Evolutionary conservation across 2,888 invertebrate genomes (phyloP).

Genomic region (Sicus ferrugineus): DNA sequence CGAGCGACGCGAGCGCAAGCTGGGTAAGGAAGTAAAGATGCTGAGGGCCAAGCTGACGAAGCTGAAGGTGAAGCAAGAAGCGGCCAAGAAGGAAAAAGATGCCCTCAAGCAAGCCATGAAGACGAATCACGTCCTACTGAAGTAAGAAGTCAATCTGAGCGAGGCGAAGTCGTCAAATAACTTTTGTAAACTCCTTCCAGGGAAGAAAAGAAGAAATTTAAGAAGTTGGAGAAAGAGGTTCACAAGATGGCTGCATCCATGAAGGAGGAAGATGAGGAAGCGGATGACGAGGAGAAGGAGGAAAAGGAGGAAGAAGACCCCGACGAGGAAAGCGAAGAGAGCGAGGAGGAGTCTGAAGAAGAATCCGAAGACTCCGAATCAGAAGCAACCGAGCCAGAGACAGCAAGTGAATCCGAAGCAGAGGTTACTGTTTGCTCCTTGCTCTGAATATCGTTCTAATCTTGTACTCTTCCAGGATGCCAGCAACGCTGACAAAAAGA

Average conservation of each 20-base stretch:
- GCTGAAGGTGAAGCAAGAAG: constrained; percentile 72
- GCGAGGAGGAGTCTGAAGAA: constrained; percentile 62
- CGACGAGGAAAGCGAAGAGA: constrained; percentile 59
- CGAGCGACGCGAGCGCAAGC: constrained; percentile 75
- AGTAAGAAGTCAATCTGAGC: constrained; percentile 65
- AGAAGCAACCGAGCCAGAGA: constrained; percentile 66
- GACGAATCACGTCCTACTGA: constrained; percentile 79
- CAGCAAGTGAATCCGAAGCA: constrained; percentile 70
- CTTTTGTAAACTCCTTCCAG: constrained; percentile 57
- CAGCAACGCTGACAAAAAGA: constrained; percentile 72
- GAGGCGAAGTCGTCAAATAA: no score
- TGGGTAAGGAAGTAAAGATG: constrained; percentile 65
- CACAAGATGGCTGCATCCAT: constrained; percentile 90
- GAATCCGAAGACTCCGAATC: constrained; percentile 72
- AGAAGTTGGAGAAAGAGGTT: constrained; percentile 84
- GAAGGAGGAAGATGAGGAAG: constrained; percentile 80
- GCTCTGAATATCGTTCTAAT: neutral
- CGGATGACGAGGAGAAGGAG: constrained; percentile 74
- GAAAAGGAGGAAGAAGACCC: constrained; percentile 66
- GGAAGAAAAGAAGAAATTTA: constrained; percentile 84
- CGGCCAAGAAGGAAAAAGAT: constrained; percentile 80
- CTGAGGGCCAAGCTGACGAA: constrained; percentile 66
- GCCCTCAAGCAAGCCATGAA: constrained; percentile 82
- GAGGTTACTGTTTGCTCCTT: constrained; percentile 65
- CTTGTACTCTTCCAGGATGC: constrained; percentile 67